Conservation (phyloP, 2,888 invertebrate genomes). For the Cynaeus angustus region DNA sequence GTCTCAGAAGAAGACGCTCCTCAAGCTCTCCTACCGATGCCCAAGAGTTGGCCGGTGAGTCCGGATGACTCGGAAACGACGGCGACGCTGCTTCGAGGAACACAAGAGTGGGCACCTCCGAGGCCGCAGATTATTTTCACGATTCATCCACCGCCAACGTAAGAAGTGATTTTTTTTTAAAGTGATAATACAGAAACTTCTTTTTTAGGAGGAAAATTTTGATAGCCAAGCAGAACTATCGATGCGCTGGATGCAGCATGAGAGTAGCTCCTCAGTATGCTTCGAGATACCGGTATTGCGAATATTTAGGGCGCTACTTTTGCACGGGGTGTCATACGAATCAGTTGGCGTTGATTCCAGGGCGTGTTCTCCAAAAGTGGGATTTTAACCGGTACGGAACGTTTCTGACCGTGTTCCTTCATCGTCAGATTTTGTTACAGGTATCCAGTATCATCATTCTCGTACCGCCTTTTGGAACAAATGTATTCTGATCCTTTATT, state of each 20-base stretch:
- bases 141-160: slow-evolving; percentile 81
- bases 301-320: slow-evolving; percentile 88
- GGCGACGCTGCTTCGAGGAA: slow-evolving; percentile 78
- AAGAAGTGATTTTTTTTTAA: slow-evolving; percentile 61
- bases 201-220: slow-evolving; percentile 78
- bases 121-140: slow-evolving; percentile 89
- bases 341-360: slow-evolving; percentile 82
- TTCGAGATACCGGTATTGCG: slow-evolving; percentile 85
- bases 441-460: slow-evolving; percentile 88
- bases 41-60: slow-evolving; percentile 80
- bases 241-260: slow-evolving; percentile 91
- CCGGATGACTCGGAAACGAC: slow-evolving; percentile 77
- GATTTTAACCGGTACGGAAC: slow-evolving; percentile 74
- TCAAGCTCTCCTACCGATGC: slow-evolving; percentile 84
- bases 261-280: slow-evolving; percentile 83
- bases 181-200: too few relatives aligned
- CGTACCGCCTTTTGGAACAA: slow-evolving; percentile 83
- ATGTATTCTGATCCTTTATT: slow-evolving; percentile 87
- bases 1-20: slow-evolving; percentile 86
- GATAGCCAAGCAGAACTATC: slow-evolving; percentile 83
- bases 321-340: slow-evolving; percentile 91
- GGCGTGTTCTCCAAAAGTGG: slow-evolving; percentile 79
- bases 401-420: not conserved
- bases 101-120: slow-evolving; percentile 89
- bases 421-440: slow-evolving; percentile 68